A percentile compares a stretch with the other conserved stretches of the same genome.
Evolutionary conservation across 2,888 invertebrate genomes (phyloP).

Genomic region (Parnassius glacialis): DNA sequence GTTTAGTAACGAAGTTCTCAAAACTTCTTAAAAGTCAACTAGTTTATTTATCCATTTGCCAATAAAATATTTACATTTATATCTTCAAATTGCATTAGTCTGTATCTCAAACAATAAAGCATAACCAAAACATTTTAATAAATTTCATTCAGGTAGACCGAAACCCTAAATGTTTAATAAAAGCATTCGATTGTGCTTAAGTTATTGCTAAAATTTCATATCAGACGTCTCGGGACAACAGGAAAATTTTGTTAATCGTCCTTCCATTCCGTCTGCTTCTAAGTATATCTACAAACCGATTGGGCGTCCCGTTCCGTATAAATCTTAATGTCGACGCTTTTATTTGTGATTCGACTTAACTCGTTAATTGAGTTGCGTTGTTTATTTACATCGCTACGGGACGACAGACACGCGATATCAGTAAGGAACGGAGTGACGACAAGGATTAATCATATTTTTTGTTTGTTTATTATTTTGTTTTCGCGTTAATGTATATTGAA

Average conservation of each 20-base stretch:
- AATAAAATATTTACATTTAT: not conserved
- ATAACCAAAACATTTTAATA: not conserved
- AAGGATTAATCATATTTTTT: constrained; percentile 12
- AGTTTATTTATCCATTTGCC: not conserved
- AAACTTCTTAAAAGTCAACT: not conserved
- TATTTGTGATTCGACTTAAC: constrained; percentile 35
- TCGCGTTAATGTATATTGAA: not conserved
- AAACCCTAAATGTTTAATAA: too few species aligned
- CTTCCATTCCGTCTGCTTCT: constrained; percentile 8
- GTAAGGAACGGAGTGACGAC: constrained; percentile 7
- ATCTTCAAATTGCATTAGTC: not conserved
- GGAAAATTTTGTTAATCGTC: constrained; percentile 10
- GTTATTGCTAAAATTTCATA: constrained; percentile 6
- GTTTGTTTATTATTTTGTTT: too few species aligned
- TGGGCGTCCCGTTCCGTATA: constrained; percentile 24
- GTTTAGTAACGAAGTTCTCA: too few species aligned
- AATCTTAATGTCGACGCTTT: constrained; percentile 38
- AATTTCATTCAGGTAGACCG: too few species aligned
- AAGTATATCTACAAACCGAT: constrained; percentile 14
- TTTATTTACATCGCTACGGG: constrained; percentile 31
- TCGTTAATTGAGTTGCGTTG: constrained; percentile 41
- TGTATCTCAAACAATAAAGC: not conserved
- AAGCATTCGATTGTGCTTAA: too few species aligned
- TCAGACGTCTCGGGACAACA: constrained; percentile 1
- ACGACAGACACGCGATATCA: constrained; percentile 12